phyloP scores from a whole-genome alignment of 2,888 invertebrate genomes.

The Balanococcus diminutus region DNA sequence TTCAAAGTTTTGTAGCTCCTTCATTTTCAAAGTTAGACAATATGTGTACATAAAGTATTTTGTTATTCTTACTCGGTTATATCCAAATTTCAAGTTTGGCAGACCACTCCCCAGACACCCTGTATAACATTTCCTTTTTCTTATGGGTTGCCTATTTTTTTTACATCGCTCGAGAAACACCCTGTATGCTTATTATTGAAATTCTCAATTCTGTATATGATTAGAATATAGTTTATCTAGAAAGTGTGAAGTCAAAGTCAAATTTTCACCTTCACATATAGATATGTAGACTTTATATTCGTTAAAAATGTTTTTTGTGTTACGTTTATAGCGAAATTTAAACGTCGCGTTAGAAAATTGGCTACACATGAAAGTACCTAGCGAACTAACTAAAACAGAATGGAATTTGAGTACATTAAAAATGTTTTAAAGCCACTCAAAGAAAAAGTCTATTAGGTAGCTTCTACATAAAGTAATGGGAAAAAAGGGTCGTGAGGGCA shows the following conservation, averaged over 20 bases:
- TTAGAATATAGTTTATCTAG: too few species aligned
- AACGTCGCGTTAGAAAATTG: constrained; percentile 9
- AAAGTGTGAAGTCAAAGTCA: not conserved
- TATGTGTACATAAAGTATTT: too few species aligned
- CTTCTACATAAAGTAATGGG: constrained; percentile 19
- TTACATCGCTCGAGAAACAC: too few species aligned
- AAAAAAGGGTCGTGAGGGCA: not conserved
- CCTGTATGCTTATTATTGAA: too few species aligned
- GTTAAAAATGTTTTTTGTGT: not conserved
- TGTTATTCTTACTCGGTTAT: too few species aligned
- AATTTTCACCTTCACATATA: not conserved
- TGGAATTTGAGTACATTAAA: constrained; percentile 36
- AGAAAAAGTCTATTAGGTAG: constrained; percentile 38
- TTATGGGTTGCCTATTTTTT: too few species aligned
- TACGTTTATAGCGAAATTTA: not conserved
- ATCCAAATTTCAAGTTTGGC: too few species aligned
- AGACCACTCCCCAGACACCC: too few species aligned
- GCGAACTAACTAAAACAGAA: not conserved
- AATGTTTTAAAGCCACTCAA: constrained; percentile 34
- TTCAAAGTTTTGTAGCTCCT: too few species aligned
- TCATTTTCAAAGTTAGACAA: too few species aligned
- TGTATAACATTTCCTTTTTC: too few species aligned
- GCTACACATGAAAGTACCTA: not conserved
- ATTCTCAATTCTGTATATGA: too few species aligned
- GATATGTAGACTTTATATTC: not conserved